Evolutionary conservation across 2,888 invertebrate genomes (phyloP).

Genomic region (Pristionchus japonicus): DNA sequence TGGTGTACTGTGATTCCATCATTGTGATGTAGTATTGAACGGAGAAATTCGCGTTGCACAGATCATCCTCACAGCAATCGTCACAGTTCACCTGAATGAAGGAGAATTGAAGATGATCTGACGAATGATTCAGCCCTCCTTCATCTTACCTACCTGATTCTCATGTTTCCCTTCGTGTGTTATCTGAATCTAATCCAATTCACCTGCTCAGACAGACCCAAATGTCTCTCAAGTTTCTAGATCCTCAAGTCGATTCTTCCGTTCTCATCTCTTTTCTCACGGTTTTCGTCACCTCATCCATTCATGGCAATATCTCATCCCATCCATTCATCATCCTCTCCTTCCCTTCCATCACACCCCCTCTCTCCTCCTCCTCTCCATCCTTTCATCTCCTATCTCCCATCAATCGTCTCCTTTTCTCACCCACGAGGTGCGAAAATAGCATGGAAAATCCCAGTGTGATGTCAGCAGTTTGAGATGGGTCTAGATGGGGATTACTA

Average conservation of each 20-base stretch:
- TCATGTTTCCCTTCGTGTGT: background rate
- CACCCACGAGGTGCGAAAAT: conserved; percentile 42
- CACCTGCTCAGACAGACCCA: background rate
- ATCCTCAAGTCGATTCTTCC: background rate
- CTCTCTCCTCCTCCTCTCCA: background rate
- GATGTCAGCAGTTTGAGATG: background rate
- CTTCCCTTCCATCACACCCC: background rate
- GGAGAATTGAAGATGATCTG: background rate
- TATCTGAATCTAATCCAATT: background rate
- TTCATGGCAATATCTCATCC: conserved; percentile 11
- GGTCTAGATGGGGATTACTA: background rate
- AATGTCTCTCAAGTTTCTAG: too few species aligned
- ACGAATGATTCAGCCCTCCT: too few species aligned
- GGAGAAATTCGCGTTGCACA: conserved; percentile 68
- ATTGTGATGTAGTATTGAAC: conserved; percentile 64
- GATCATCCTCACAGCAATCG: conserved; percentile 68
- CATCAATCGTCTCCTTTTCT: conserved; percentile 1
- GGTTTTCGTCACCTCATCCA: background rate
- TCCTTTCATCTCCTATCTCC: conserved; percentile 32
- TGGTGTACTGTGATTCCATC: conserved; percentile 65
- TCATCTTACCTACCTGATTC: background rate
- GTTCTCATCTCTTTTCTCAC: background rate
- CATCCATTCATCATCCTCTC: conserved; percentile 18
- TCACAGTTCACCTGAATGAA: conserved; percentile 72
- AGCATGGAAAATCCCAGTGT: background rate